Conservation (phyloP, 2,797 vertebrate species). For the Enteromius thamalakanensis region DNA sequence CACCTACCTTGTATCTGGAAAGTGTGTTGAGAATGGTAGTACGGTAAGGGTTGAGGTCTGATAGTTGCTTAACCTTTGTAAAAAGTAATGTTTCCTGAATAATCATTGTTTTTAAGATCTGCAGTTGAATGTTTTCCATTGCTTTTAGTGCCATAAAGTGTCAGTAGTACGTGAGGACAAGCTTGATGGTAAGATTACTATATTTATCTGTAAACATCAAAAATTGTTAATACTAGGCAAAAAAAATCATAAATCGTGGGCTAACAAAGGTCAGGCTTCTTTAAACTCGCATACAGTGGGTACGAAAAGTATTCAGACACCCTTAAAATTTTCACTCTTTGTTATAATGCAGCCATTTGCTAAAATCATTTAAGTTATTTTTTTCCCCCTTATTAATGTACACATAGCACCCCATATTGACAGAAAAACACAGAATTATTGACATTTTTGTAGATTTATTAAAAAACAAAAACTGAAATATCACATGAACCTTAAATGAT, state of each 20-base stretch:
- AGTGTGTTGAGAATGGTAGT: constrained; percentile 82
- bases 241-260: neutral
- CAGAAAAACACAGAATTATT: no score
- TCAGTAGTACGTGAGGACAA: constrained; percentile 93
- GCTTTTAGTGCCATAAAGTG: constrained; percentile 89
- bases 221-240: neutral
- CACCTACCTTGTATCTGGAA: constrained; percentile 92
- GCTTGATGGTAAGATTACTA: constrained; percentile 83
- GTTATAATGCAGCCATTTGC: no score
- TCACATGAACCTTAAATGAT: no score
- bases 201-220: neutral
- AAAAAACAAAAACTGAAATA: no score
- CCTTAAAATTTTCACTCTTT: no score
- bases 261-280: neutral
- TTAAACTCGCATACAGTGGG: neutral
- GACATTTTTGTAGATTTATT: no score
- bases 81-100: neutral
- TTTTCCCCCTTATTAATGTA: no score
- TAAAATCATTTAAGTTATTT: no score
- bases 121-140: constrained; percentile 47
- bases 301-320: no score
- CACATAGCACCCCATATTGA: no score
- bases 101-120: neutral
- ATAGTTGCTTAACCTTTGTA: neutral
- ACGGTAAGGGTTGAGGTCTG: constrained; percentile 71